phyloP scores from a whole-genome alignment of 2,888 invertebrate species.

The Rhamphomyia laevipes region DNA sequence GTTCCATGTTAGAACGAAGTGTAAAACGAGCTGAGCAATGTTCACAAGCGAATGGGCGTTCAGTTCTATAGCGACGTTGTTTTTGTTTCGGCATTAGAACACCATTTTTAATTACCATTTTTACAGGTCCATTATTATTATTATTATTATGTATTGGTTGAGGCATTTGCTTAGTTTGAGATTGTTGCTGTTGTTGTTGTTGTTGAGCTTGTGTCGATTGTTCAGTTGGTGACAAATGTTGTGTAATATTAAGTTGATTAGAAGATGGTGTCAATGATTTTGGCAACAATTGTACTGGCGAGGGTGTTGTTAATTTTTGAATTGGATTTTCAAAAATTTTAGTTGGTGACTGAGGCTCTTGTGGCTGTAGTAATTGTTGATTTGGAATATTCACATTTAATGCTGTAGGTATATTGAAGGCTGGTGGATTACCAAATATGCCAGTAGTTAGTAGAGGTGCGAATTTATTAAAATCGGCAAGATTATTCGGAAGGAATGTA shows the following conservation, averaged over 20 bases:
- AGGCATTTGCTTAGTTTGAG: conserved; percentile 4
- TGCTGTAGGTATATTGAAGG: not conserved
- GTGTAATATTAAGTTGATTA: conserved; percentile 6
- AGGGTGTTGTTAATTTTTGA: conserved; percentile 13
- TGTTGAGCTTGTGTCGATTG: conserved; percentile 13
- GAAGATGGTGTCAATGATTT: conserved; percentile 15
- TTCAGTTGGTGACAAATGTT: conserved; percentile 10
- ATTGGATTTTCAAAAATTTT: conserved; percentile 9
- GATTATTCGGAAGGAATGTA: conserved; percentile 39
- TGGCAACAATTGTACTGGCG: conserved; percentile 22
- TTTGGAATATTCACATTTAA: not conserved
- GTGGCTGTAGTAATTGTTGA: conserved; percentile 4
- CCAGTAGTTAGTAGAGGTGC: conserved; percentile 34
- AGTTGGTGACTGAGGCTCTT: conserved; percentile 2
- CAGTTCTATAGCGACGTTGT: conserved; percentile 78
- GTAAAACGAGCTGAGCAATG: conserved; percentile 86
- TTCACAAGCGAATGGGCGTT: conserved; percentile 81
- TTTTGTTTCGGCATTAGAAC: conserved; percentile 86
- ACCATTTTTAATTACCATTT: conserved; percentile 85
- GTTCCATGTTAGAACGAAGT: conserved; percentile 85
- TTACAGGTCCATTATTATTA: conserved; percentile 35
- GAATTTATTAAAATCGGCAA: conserved; percentile 50
- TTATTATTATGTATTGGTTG: conserved; percentile 23
- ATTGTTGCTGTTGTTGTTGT: conserved; percentile 14
- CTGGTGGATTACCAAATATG: conserved; percentile 7